Evolutionary conservation across 2,797 vertebrate genomes (phyloP).

Genomic region (Rhyacichthys aspro): DNA sequence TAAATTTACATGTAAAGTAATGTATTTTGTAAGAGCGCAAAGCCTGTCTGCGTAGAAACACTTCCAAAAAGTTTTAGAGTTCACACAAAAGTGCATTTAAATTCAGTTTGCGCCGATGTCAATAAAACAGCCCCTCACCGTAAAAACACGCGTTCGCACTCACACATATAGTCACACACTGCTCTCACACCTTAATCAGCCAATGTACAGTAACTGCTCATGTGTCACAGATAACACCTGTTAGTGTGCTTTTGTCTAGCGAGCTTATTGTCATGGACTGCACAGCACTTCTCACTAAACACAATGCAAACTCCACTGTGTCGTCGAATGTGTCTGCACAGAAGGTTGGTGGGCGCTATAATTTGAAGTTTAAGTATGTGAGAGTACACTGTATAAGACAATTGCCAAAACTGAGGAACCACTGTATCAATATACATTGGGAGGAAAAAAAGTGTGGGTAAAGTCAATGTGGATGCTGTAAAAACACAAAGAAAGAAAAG

Average conservation of each 20-base stretch:
- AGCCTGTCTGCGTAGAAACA: conserved; percentile 6
- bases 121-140: conserved; percentile 14
- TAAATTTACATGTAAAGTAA: conserved; percentile 26
- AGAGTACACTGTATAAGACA: conserved; percentile 51
- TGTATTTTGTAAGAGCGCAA: neutral
- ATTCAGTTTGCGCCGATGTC: conserved; percentile 36
- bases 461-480: conserved; percentile 21
- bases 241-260: conserved; percentile 66
- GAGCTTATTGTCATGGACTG: conserved; percentile 55
- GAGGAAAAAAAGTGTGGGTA: conserved; percentile 16
- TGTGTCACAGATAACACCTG: conserved; percentile 66
- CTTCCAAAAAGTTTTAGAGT: conserved; percentile 26
- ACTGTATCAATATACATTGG: conserved; percentile 37
- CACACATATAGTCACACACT: conserved; percentile 29
- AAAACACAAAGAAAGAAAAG: conserved; percentile 11
- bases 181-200: conserved; percentile 58
- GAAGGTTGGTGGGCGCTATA: conserved; percentile 77
- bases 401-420: conserved; percentile 37
- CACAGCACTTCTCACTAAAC: conserved; percentile 40
- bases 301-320: conserved; percentile 59
- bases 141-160: conserved; percentile 8
- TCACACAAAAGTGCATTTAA: conserved; percentile 21
- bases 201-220: conserved; percentile 56
- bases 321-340: conserved; percentile 68
- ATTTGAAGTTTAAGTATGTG: conserved; percentile 73